phyloP scores from a whole-genome alignment of 2,797 vertebrate species.

The Myioborus miniatus region DNA sequence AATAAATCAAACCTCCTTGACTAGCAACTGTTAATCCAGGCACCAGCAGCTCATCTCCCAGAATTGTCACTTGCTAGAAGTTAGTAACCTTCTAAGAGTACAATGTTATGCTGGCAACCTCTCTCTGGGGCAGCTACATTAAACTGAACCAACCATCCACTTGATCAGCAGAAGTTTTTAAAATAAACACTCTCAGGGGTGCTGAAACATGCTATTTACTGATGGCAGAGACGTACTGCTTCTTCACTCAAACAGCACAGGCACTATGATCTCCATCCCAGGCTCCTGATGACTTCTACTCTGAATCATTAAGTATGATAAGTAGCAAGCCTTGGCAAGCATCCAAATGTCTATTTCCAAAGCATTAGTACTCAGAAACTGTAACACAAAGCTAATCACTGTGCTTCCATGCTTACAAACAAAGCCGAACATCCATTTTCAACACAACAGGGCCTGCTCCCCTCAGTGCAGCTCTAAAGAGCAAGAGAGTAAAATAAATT shows the following conservation, averaged over 20 bases:
- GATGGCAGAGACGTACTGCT: background rate
- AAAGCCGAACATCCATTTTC: slow-evolving; percentile 35
- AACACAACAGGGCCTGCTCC: slow-evolving; percentile 23
- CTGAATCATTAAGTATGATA: slow-evolving; percentile 45
- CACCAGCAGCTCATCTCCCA: background rate
- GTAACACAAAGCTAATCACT: background rate
- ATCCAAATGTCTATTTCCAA: slow-evolving; percentile 28
- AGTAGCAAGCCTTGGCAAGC: slow-evolving; percentile 33
- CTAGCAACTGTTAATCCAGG: background rate
- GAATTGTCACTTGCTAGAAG: background rate
- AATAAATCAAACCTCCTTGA: background rate
- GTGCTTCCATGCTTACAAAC: slow-evolving; percentile 10
- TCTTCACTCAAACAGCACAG: background rate
- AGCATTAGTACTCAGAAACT: slow-evolving; percentile 26
- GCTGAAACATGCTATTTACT: background rate
- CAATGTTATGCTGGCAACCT: background rate
- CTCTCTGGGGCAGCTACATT: background rate
- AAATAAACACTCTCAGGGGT: background rate
- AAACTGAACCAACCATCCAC: background rate
- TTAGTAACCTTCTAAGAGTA: background rate
- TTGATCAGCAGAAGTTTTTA: background rate
- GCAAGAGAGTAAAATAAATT: slow-evolving; percentile 21
- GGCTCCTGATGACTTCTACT: slow-evolving; percentile 46
- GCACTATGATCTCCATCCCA: background rate
- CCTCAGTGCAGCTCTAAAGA: background rate